A percentile compares a stretch with the other conserved stretches of the same genome.
These are phyloP conservation scores for Sceliomorpha sp. DNA, from an alignment of 2,888 invertebrate genomes.

Conservation along the genomic window DNA sequence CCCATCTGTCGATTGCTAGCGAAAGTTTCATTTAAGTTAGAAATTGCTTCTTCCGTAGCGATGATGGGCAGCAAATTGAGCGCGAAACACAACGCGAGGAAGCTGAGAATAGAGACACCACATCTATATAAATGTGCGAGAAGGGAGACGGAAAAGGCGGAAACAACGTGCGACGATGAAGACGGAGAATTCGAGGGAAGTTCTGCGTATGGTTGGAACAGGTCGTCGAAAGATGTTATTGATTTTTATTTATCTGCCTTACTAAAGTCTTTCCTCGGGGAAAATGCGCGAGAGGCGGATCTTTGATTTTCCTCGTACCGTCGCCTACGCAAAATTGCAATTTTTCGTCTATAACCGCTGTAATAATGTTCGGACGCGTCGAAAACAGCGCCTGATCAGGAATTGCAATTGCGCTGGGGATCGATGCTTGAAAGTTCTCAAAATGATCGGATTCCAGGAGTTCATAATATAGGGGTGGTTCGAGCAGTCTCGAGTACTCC, in stretches of 20 bases:
- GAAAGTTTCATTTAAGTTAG: slow-evolving; percentile 80
- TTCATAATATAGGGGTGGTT: slow-evolving; percentile 52
- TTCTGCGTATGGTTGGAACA: slow-evolving; percentile 53
- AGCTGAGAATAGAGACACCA: slow-evolving; percentile 58
- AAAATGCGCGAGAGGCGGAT: slow-evolving; percentile 35
- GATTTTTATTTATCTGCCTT: slow-evolving; percentile 60
- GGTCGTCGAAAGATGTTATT: slow-evolving; percentile 60
- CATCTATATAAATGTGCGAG: slow-evolving; percentile 37
- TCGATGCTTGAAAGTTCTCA: slow-evolving; percentile 35
- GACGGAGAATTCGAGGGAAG: slow-evolving; percentile 43
- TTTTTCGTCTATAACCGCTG: slow-evolving; percentile 17
- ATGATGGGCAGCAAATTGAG: slow-evolving; percentile 81
- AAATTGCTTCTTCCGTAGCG: slow-evolving; percentile 81
- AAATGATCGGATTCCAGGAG: slow-evolving; percentile 48
- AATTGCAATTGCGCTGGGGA: slow-evolving; percentile 29
- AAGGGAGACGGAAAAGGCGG: slow-evolving; percentile 41
- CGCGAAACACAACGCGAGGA: slow-evolving; percentile 76
- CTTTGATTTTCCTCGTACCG: slow-evolving; percentile 11
- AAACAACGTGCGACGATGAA: slow-evolving; percentile 14
- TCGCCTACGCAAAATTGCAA: slow-evolving; percentile 23
- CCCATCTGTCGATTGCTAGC: slow-evolving; percentile 60
- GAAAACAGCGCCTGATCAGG: slow-evolving; percentile 29
- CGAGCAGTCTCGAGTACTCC: slow-evolving; percentile 42
- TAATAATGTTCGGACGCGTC: neutral
- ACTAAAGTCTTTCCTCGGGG: slow-evolving; percentile 43